Base-by-base conservation (phyloP, 2,797 vertebrate genomes). In the Stomatorhinus walkeri region DNA sequence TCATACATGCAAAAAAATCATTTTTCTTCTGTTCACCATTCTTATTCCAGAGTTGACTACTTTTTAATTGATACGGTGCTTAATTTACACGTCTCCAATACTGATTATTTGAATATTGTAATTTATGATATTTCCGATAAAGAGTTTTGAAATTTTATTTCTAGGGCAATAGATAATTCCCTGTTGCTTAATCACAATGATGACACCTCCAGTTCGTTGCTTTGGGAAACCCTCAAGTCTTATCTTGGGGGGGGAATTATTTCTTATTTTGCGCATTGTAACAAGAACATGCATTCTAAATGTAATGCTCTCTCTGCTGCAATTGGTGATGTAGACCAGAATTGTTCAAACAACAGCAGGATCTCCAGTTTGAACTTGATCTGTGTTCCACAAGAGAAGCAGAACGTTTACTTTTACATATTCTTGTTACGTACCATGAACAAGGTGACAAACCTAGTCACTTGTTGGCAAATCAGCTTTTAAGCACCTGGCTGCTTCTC, bases 171-270 rank as follows among this genome's bases (percentile, higher is more conserved):
- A 36, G 36, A 36, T 36, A 3, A 36, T 36, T 36, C 0, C 36
- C 2, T 36, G 36, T 36, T 36, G 36, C 3, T 36, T 36, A 36
- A 36, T 36, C 36, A 36, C 36, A 36, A 36, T 36, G 36, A 36
- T 2, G 36, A 3, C 40, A 43, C 40, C 40, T 43, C 40, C 40
- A 43, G 40, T 43, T 43, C 40, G 40, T 43, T 43, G 40, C 40
- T 43, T 1, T 43, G 43, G 5, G 64, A 90, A 24, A 24, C 89
- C 5, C 64, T 61, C 5, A 89, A 89, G 51, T 8, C 10, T 4
- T 90, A 40, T 59, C 54, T 87, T 10, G 83, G 85, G 87, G 68
- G n/a, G 10, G 68, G 56, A 36, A 90, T 89, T 6, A 89, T 89
- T 68, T 24, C 22, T 7, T 64, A 24, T 10, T 24, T 22, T 64